Evolutionary conservation across 1,140 invertebrate species (phyloP), one percentile per base, ranked within the genome.

Genomic region (Papilio polyxenes): DNA sequence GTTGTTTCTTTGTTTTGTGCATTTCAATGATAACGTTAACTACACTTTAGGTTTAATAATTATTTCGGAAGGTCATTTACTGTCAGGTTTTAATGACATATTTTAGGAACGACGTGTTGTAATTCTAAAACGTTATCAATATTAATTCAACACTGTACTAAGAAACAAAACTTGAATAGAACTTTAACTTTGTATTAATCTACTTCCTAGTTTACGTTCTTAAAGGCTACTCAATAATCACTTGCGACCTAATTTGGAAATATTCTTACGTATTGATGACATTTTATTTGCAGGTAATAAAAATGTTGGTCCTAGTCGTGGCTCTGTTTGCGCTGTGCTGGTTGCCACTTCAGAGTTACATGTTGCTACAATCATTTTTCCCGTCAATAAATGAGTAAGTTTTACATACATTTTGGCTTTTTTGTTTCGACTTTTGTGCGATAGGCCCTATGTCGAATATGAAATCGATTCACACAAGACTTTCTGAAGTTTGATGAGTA

Each of bases 251-350:
- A 51, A 15, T 51, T 51, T 51, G 49, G 11, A 53, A 17, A 53
- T 53, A 2, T 20, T 10, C n/a, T 59, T 9, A 10, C 8, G 17
- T 20, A 7, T 0, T 20, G 7, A 51, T 56, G 0, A 17, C 17
- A 9, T 59, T 59, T 17, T 44, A 44, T 92, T 92, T 92, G 7
- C 95, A 98, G 97, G 97, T 98, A 15, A 98, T 98, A 85, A 98
- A 98, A 95, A 98, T 98, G 97, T 92, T 98, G 80, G 96, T 97
- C 13, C 96, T 97, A 53, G 97, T 98, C 2, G 97, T 98, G 17
- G 95, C 96, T 10, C 94, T 98, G 6, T 98, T 98, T 86, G 97
- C 96, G 0, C 87, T 98, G 5, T 98, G 97, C 89, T 98, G 97
- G 97, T 93, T 98, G 37, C 97, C 97, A 1, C 94, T 98, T 75